A percentile compares a stretch with the other conserved stretches of the same genome.
These are phyloP conservation scores for Empidonax traillii DNA, from an alignment of 2,113 vertebrate species.

Conservation along the genomic window DNA sequence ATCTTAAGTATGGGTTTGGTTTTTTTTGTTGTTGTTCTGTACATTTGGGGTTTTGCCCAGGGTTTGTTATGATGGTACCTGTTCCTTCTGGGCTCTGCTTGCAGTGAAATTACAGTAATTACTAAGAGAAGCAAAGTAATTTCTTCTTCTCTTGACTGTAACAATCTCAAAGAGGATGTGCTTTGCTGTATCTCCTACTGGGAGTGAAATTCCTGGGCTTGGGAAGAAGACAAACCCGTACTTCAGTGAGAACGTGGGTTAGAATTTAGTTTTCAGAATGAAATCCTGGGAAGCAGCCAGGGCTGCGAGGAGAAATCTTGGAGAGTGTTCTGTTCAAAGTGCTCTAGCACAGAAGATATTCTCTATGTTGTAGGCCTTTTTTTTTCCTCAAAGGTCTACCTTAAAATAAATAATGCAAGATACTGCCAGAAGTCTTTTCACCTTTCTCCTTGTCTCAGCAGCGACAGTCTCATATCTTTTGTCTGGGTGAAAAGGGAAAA, in stretches of 20 bases:
- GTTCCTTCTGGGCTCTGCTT: neutral
- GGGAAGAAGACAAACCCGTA: neutral
- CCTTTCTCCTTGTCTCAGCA: neutral
- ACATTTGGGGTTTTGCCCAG: neutral
- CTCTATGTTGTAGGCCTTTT: neutral
- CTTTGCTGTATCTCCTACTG: neutral
- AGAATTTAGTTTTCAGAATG: neutral
- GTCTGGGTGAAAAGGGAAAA: neutral
- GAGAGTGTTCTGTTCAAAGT: neutral
- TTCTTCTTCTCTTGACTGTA: neutral
- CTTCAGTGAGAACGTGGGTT: accelerated
- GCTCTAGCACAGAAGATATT: neutral
- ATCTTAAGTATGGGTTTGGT: neutral
- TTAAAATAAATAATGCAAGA: neutral
- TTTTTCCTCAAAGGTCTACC: neutral
- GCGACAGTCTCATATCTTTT: neutral
- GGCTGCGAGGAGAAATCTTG: neutral
- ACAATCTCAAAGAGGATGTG: neutral
- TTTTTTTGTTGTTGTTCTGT: neutral
- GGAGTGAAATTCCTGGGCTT: neutral
- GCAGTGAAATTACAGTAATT: neutral
- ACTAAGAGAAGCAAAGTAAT: neutral
- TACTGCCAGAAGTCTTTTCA: neutral
- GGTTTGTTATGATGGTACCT: neutral
- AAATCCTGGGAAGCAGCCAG: neutral